Evolutionary conservation across 2,797 vertebrate species (phyloP), one percentile per base, ranked within the genome.

Genomic region (Cuculus canorus): DNA sequence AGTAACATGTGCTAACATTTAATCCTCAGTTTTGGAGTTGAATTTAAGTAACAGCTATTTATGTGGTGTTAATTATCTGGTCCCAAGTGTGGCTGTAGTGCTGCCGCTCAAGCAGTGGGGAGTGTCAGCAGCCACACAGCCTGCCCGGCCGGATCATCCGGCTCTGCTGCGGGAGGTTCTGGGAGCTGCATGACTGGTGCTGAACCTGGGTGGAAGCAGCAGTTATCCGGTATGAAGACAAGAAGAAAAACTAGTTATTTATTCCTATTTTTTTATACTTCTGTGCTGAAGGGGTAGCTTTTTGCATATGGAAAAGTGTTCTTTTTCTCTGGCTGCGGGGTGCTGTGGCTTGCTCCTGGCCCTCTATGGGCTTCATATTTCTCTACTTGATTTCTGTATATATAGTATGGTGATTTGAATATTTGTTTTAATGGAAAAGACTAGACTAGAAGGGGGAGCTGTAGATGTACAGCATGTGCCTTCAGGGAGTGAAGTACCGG

Each of bases 131-230:
- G 33, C 23, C 30, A 63, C 83, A 37, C 63, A 56, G 7, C 75
- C 71, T 11, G 84, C 1, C 2, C 0, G 68, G 75, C 94, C 92
- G 82, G 71, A 73, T 96, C 59, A 70, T 78, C 94, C 68, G 73
- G 84, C 81, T 48, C 2, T 23, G 72, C 56, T 11, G 14, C 1
- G 61, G 64, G 81, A 35, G 72, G 56, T 73, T 86, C 75, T 52
- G 32, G 10, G 32, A 48, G 52, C n/a, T 66, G 50, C 22, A 47
- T 35, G 65, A 53, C 35, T 68, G 80, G 28, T 94, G 82, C 90
- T 81, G 60, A 54, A 41, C n/a, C 56, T 79, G 61, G 47, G 30
- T 73, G 66, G 65, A 86, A 35, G 41, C 81, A 53, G 50, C 76
- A 7, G 1, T 54, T 43, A 68, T 68, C 23, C 63, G 22, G 25